Percentiles rank a stretch among this genome's conserved stretches.
Evolutionary conservation across 2,888 invertebrate species (phyloP).

Genomic region (Latrodectus hesperus): DNA sequence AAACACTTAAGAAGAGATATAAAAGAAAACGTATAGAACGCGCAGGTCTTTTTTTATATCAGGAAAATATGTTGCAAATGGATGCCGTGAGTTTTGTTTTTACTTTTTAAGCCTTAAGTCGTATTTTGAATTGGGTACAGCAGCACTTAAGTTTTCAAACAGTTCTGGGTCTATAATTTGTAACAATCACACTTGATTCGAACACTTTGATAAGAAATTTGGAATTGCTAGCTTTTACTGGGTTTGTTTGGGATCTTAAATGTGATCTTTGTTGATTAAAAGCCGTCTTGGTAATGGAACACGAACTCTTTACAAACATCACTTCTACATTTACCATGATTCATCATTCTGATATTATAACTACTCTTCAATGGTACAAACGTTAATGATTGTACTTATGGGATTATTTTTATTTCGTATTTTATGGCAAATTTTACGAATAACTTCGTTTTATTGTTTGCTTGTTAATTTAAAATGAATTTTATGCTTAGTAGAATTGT

Average conservation of each 20-base stretch:
- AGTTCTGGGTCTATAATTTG: conserved; percentile 42
- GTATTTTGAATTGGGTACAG: conserved; percentile 3
- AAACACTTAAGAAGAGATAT: conserved; percentile 51
- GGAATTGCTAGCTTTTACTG: neutral
- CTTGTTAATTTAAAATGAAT: too few relatives aligned
- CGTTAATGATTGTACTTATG: too few relatives aligned
- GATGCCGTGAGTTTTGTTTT: conserved; percentile 27
- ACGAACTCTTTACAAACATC: neutral
- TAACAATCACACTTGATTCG: conserved; percentile 42
- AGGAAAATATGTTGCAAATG: conserved; percentile 57
- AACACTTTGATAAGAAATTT: conserved; percentile 37
- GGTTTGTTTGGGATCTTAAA: neutral
- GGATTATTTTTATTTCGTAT: too few relatives aligned
- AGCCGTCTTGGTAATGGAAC: neutral
- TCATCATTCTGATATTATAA: too few relatives aligned
- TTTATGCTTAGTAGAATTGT: too few relatives aligned
- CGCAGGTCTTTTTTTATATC: conserved; percentile 40
- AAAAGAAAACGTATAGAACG: conserved; percentile 35
- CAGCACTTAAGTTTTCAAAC: conserved; percentile 29
- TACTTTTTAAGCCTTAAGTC: neutral
- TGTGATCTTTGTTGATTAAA: conserved; percentile 12
- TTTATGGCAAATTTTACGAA: too few relatives aligned
- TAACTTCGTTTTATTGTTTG: too few relatives aligned
- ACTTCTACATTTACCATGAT: too few relatives aligned
- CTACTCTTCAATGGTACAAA: too few relatives aligned